Evolutionary conservation across 2,888 invertebrate species (phyloP), one percentile per base, ranked within the genome.

Genomic region (Mayetiola destructor): DNA sequence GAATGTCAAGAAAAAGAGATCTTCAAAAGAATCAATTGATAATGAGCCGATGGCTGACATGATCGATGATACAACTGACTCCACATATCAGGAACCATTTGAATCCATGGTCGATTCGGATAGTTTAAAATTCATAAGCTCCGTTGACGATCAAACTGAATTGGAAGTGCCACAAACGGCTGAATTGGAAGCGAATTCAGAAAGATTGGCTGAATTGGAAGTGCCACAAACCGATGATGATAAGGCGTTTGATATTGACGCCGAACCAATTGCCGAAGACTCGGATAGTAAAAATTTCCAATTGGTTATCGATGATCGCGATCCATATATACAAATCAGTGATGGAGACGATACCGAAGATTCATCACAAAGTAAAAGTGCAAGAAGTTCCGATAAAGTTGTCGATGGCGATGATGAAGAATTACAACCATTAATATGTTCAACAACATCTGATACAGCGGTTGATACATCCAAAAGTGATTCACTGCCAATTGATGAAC

Each of bases 161-260:
- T 64, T 72, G 3, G 72, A 72, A 8, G 71, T 69, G 57, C 71
- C 72, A 40, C 72, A 72, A 61, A 71, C 70, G 62, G 71, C 72
- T 1, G 54, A 66, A 29, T 64, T 67, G 58, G 71, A 71, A 36
- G 18, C n/a, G 10, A 2, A 27, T 53, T 18, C 53, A 30, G 10
- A 53, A 18, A 61, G 69, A 69, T 35, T 68, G 4, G 8, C 23
- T 2, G 36, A 55, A 36, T 23, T 12, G 30, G 6, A 14, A 2
- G 14, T 36, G 53, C 21, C 55, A 30, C 20, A 55, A 27, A 55
- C 18, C 29, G 32, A n/a, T 29, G 40, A 55, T 39, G 48, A 18
- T 32, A 29, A 18, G 18, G 55, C 53, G 10, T 29, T 30, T 12
- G 53, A 53, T 27, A 16, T 27, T 32, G 53, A 53, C 42, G 39